Evolutionary conservation across 1,140 invertebrate species (phyloP).

Genomic region (Heliconius hermathena): DNA sequence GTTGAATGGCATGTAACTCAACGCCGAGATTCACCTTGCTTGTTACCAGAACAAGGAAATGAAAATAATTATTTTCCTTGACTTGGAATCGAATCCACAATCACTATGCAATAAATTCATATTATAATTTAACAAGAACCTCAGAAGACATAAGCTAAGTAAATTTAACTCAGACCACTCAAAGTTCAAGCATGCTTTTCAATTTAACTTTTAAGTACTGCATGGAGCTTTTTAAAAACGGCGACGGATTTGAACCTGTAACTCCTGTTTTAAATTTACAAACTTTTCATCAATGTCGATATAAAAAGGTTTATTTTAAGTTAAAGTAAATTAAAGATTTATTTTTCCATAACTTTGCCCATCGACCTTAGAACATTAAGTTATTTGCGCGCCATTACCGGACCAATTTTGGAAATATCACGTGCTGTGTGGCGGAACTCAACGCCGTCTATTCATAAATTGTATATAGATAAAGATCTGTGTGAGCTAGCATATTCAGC

Average conservation of each 20-base stretch:
- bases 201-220: constrained; percentile 12
- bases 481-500: too few species aligned
- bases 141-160: constrained; percentile 4
- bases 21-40: too few species aligned
- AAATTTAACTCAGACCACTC: background rate
- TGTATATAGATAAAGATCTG: too few species aligned
- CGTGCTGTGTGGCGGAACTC: too few species aligned
- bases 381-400: too few species aligned
- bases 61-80: background rate
- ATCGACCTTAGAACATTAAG: too few species aligned
- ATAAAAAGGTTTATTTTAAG: background rate
- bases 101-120: too few species aligned
- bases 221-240: background rate
- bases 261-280: background rate
- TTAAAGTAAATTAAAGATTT: too few species aligned
- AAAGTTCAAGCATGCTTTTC: constrained; percentile 12
- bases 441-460: too few species aligned
- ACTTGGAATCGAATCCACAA: background rate
- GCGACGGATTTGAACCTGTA: background rate
- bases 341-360: too few species aligned
- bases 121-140: background rate
- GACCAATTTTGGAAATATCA: too few species aligned
- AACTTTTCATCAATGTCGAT: background rate
- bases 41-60: background rate
- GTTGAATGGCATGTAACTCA: too few species aligned